Base-by-base conservation (phyloP, 92 coral and sea anemone species). In the Scolanthus callimorphus region DNA sequence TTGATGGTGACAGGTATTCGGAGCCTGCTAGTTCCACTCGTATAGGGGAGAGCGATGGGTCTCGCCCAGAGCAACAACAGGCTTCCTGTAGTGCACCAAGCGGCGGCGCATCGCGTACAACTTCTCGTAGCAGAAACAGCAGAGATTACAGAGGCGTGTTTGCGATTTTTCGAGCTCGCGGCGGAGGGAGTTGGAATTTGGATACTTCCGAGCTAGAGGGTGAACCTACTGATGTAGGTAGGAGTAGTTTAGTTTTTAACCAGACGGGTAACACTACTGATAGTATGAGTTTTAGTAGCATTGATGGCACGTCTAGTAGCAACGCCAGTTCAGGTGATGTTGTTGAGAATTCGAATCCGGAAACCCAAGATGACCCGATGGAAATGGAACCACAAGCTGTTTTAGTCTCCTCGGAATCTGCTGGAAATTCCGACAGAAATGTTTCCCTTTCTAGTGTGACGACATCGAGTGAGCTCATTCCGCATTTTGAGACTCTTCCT, bases 161-260 rank as follows among this genome's bases (percentile, higher is more conserved):
- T 60, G 90, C 90, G 27, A 64, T 88, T 9, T 88, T 88, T 39
- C 86, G 96, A 11, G 77, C 90, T 2, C 82, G 83, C 0, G 96
- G 78, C 38, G 71, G 77, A 23, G 74, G 63, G 13, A 66, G 69
- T 2, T 88, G 90, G 90, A 88, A 78, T 52, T 39, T 88, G 15
- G 84, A 88, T 12, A 72, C 76, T 1, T 62, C 82, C 9, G 79
- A 84, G 26, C 39, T 67, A 8, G 95, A 76, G 15, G 46, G 53
- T 12, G 73, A 63, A 15, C 55, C 85, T 11, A 55, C 65, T 11
- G 78, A 64, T 53, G 75, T 76, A 11, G 49, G 55, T 3, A 62
- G 80, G 0, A 60, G 67, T 0, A 54, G 64, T 41, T 58, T 44
- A 2, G 10, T 63, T 9, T 31, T 70, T 17, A 79, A 77, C 31